Evolutionary conservation across 2,797 vertebrate species (phyloP), one percentile per base, ranked within the genome.

Genomic region (Cynodonichthys magdalenae): DNA sequence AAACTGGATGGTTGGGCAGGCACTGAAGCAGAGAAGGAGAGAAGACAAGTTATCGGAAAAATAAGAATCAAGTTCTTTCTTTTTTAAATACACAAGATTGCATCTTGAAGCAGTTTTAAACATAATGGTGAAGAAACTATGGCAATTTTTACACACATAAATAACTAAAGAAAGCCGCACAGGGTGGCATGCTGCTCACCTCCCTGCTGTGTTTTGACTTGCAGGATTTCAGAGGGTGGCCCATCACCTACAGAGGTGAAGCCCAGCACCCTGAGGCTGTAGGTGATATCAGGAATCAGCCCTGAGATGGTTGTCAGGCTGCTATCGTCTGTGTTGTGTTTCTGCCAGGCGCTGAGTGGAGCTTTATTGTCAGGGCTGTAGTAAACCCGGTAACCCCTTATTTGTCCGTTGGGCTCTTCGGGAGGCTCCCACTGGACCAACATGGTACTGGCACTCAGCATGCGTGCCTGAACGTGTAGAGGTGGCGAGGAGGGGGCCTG

Each of bases 371-470:
- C 95, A 0, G 94, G 94, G 48, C 94, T 96, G 52, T 97, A 98
- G 90, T 98, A 98, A 57, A 98, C 93, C 0, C 96, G 91, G 89
- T 96, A 97, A 31, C 96, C 96, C 11, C 95, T 91, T 74, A 98
- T 95, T 74, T 96, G 94, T 2, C 96, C 96, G 0, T 98, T 98
- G 52, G 96, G 95, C 68, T 98, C 96, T 79, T 97, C 96, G 0
- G 96, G 96, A 0, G 94, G 93, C 51, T 96, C 95, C 96, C 96
- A 98, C 82, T 97, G 96, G 6, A 98, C 96, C 69, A 98, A 87
- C 96, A 98, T 98, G 20, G 96, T 98, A 87, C 94, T 97, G 81
- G 96, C 94, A 0, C 96, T 97, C 78, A 98, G 91, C 96, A 98
- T 98, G 60, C 96, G 94, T 0, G 95, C 96, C 81, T 98, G 96